A percentile compares a stretch with the other conserved stretches of the same genome.
Evolutionary conservation across 2,797 vertebrate species (phyloP).

Genomic region (Rhinoraja longicauda): DNA sequence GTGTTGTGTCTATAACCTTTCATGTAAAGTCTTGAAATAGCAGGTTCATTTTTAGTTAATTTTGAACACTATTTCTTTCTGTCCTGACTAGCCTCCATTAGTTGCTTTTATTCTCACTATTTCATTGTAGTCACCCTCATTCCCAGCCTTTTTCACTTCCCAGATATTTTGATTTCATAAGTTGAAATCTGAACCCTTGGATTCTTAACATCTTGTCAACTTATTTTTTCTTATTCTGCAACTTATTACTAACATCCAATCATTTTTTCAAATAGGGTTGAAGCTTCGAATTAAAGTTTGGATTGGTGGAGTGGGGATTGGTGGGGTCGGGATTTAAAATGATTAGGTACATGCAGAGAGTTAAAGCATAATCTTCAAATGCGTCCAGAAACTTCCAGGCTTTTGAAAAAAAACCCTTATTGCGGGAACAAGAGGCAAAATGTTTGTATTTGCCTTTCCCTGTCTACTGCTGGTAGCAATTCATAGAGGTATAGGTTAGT

Average conservation of each 20-base stretch:
- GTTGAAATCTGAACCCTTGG: not conserved
- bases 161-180: not conserved
- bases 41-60: not conserved
- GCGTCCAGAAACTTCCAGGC: not conserved
- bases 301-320: too few relatives aligned
- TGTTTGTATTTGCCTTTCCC: too few relatives aligned
- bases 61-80: not conserved
- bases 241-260: not conserved
- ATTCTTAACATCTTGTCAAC: not conserved
- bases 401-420: not conserved
- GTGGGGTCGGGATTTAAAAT: not conserved
- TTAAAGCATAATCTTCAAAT: not conserved
- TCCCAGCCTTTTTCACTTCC: not conserved
- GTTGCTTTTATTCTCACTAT: not conserved
- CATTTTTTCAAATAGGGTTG: not conserved
- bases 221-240: not conserved
- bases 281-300: too few relatives aligned
- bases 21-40: not conserved
- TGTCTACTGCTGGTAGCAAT: not conserved
- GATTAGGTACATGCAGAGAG: not conserved
- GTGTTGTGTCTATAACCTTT: not conserved
- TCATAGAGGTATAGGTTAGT: not conserved
- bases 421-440: not conserved
- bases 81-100: not conserved
- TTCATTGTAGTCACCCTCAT: not conserved